These are phyloP conservation scores for Diplosoma virens DNA, from an alignment of 23 tunicate genomes.

Conservation along the genomic window DNA sequence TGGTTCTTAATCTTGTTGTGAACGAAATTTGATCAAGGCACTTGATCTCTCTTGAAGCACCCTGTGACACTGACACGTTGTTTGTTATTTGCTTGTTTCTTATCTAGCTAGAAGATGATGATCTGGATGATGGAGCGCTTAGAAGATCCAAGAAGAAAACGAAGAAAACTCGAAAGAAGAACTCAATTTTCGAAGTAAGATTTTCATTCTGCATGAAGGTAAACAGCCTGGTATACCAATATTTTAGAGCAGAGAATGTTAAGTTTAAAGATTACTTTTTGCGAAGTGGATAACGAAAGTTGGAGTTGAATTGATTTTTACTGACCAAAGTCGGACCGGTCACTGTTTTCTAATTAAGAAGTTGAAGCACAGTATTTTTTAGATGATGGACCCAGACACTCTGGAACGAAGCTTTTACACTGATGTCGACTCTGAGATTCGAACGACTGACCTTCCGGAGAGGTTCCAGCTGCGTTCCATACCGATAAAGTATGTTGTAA, in stretches of 20 bases:
- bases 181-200: slow-evolving; percentile 80
- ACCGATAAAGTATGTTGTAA: slow-evolving; percentile 64
- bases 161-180: slow-evolving; percentile 70
- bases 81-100: no score
- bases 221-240: no score
- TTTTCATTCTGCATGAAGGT: no score
- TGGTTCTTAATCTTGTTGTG: no score
- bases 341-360: neutral
- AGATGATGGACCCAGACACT: slow-evolving; percentile 96
- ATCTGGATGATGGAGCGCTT: slow-evolving; percentile 17
- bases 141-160: slow-evolving; percentile 76
- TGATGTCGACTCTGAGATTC: slow-evolving; percentile 76
- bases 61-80: no score
- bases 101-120: slow-evolving; percentile 35
- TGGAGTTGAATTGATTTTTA: no score
- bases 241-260: no score
- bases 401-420: slow-evolving; percentile 84
- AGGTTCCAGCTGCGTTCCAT: slow-evolving; percentile 86
- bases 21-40: no score
- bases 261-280: no score
- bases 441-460: slow-evolving; percentile 86
- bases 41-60: no score
- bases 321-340: no score
- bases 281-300: no score
- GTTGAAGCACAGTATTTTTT: neutral